Conservation (phyloP, 2,113 vertebrate species). For the Xiphophorus couchianus region DNA sequence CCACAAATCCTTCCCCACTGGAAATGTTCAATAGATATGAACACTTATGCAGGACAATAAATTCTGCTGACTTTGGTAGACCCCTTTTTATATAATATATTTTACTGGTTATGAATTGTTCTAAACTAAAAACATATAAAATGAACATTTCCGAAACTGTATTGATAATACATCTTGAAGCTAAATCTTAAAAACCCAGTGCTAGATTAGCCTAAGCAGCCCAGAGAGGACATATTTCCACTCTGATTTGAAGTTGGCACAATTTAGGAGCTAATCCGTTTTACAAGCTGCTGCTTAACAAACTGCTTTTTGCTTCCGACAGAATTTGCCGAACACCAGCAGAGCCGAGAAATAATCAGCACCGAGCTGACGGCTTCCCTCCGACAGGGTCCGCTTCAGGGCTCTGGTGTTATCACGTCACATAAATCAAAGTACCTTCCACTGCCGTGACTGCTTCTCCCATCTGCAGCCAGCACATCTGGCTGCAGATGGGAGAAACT, state of each 20-base stretch:
- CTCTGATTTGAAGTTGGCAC: neutral
- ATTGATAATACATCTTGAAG: neutral
- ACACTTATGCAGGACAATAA: neutral
- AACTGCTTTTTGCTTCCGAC: slow-evolving; percentile 17
- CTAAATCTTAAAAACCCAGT: too few species aligned
- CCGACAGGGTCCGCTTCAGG: slow-evolving; percentile 44
- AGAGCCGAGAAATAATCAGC: slow-evolving; percentile 21
- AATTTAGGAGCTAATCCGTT: slow-evolving; percentile 1
- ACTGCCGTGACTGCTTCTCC: slow-evolving; percentile 35
- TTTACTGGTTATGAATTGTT: neutral
- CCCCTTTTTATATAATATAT: too few species aligned
- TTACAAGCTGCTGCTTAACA: slow-evolving; percentile 10
- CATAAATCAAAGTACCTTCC: slow-evolving; percentile 66
- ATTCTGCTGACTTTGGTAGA: neutral
- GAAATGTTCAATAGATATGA: neutral
- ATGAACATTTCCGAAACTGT: neutral
- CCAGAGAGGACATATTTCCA: neutral
- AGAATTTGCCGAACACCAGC: slow-evolving; percentile 19
- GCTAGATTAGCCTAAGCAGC: too few species aligned
- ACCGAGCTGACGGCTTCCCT: slow-evolving; percentile 35
- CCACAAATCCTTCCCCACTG: neutral
- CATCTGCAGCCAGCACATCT: slow-evolving; percentile 51
- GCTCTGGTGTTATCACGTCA: slow-evolving; percentile 60
- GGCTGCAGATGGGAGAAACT: slow-evolving; percentile 23
- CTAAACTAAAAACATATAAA: neutral